A percentile compares a stretch with the other conserved stretches of the same genome.
Evolutionary conservation across 2,888 invertebrate genomes (phyloP).

Genomic region (Eucera pruinosa): DNA sequence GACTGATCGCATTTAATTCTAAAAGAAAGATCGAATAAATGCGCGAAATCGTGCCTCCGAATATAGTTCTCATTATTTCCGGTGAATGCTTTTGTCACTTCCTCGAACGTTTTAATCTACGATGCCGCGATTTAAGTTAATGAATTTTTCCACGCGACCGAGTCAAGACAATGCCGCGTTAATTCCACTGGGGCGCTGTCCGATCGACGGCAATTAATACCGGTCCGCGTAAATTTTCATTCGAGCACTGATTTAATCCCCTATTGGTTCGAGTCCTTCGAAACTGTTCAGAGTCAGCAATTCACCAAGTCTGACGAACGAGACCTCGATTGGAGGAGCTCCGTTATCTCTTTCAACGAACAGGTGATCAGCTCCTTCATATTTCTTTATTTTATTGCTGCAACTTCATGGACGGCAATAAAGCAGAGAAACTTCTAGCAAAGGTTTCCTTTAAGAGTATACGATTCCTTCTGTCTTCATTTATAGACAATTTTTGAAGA

Average conservation of each 20-base stretch:
- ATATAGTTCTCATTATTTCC: conserved; percentile 10
- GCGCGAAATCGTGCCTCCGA: no score
- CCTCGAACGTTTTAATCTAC: conserved; percentile 26
- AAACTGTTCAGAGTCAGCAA: neutral
- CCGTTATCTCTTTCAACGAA: neutral
- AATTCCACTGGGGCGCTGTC: neutral
- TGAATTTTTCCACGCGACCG: conserved; percentile 34
- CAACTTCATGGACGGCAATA: neutral
- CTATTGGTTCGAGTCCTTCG: neutral
- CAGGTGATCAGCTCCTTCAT: neutral
- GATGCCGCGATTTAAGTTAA: conserved; percentile 40
- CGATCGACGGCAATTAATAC: conserved; percentile 26
- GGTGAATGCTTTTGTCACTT: conserved; percentile 1
- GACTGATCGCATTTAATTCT: no score
- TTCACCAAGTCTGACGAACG: neutral
- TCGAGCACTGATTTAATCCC: neutral
- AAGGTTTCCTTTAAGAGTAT: no score
- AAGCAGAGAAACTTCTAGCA: neutral
- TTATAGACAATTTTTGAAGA: neutral
- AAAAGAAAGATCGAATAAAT: no score
- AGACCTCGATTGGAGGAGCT: neutral
- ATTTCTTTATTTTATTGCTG: neutral
- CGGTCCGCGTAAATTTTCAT: conserved; percentile 21
- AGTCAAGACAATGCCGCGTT: conserved; percentile 19
- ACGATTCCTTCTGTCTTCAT: neutral